Evolutionary conservation across 2,888 invertebrate species (phyloP), one percentile per base, ranked within the genome.

Genomic region (Ferdinandea cuprea): DNA sequence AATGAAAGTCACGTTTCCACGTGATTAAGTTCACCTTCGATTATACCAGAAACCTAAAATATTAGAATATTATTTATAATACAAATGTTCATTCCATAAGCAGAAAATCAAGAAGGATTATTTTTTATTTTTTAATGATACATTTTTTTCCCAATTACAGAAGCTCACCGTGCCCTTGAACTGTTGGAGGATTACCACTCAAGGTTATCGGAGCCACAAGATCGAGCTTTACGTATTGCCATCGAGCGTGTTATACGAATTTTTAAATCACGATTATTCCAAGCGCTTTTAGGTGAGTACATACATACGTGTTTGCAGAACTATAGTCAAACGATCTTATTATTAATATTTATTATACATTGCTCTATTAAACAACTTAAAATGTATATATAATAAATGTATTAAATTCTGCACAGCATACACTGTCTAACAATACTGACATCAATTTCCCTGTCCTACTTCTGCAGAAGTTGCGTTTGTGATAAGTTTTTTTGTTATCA

Each of bases 241-340:
- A 98, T 99, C 91, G 99, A 99, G 92, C 94, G 98, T 87, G 98
- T 99, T 90, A 99, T 99, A 91, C 94, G 97, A 89, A 98, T 99
- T 92, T 99, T 99, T 93, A 99, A 99, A 92, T 98, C 98, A 88
- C 93, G 98, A 85, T 95, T 99, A 85, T 99, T 99, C 92, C 98
- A 99, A 92, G 99, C 99, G 86, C 93, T 99, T 87, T 93, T 99
- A 92, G 99, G 99, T 99, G 92, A 94, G 95, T 93, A 61, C 8
- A 0, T 46, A 25, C 8, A n/a, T 17, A 3, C 3, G 2, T 58
- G 7, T 52, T 59, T 17, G 6, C n/a, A 95, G 87, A 95, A 97
- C 89, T 98, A 59, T 28, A 40, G 25, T 58, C 52, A 30, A 5
- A 8, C 44, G n/a, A n/a, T n/a, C n/a, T n/a, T n/a, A n/a, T n/a